phyloP scores from a whole-genome alignment of 2,888 invertebrate genomes.

The Argyra leucocephala region DNA sequence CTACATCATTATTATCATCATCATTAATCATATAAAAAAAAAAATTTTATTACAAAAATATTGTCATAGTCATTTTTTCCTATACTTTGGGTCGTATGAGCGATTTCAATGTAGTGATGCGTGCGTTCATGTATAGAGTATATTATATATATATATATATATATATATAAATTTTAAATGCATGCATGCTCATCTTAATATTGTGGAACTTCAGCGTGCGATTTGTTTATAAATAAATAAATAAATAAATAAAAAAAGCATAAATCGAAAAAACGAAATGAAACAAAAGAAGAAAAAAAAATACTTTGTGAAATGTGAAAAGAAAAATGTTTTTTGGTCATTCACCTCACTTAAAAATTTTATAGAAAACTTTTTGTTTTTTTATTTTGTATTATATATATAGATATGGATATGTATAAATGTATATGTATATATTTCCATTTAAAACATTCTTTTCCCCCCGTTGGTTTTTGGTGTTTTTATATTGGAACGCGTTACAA shows the following conservation, averaged over 20 bases:
- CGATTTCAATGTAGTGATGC: too few species aligned
- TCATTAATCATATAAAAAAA: neutral
- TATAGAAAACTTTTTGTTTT: neutral
- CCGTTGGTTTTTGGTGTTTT: too few species aligned
- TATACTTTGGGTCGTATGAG: too few species aligned
- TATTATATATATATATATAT: too few species aligned
- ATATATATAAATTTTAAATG: neutral
- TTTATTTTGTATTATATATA: neutral
- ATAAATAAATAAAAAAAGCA: neutral
- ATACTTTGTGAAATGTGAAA: neutral
- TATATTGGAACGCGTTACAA: neutral
- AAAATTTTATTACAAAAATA: neutral
- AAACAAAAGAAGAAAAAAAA: neutral
- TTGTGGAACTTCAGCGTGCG: neutral
- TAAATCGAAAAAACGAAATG: neutral
- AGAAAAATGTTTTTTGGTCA: conserved; percentile 3
- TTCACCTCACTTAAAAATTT: neutral
- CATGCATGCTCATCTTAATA: neutral
- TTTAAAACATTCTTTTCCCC: too few species aligned
- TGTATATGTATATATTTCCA: too few species aligned
- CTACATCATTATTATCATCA: neutral
- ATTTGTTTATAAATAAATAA: neutral
- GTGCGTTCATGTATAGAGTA: too few species aligned
- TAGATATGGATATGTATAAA: too few species aligned
- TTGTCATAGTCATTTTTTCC: neutral